Conservation (phyloP, 2,797 vertebrate genomes). For the Glossophaga mutica region DNA sequence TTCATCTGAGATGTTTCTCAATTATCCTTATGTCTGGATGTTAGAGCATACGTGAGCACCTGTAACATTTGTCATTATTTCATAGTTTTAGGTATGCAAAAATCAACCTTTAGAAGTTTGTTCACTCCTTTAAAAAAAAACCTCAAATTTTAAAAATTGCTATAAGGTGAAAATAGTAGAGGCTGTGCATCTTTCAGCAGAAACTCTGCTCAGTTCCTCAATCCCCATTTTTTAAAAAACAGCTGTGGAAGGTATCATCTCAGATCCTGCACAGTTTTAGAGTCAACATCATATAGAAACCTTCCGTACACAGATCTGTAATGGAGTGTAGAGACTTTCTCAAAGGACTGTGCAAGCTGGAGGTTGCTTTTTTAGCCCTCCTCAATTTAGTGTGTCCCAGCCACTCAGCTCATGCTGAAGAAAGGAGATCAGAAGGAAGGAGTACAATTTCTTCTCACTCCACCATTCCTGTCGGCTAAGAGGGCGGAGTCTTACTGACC, state of each 20-base stretch:
- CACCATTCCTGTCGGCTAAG: not conserved
- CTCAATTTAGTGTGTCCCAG: not conserved
- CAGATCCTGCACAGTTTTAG: not conserved
- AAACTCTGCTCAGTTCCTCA: not conserved
- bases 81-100: not conserved
- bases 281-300: not conserved
- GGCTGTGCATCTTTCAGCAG: not conserved
- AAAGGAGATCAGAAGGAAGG: not conserved
- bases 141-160: not conserved
- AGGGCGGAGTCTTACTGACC: not conserved
- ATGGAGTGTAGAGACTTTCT: not conserved
- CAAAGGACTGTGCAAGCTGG: not conserved
- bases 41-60: not conserved
- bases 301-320: not conserved
- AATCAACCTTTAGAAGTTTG: not conserved
- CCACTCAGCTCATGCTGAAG: not conserved
- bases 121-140: not conserved
- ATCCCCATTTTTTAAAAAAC: not conserved
- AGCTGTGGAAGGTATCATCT: not conserved
- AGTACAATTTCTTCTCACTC: not conserved
- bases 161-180: not conserved
- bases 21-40: not conserved
- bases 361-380: not conserved
- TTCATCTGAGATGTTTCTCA: not conserved
- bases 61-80: not conserved